These are phyloP conservation scores for Sebastes kiyomatsui DNA, from an alignment of 2,797 vertebrate genomes.

Conservation along the genomic window DNA sequence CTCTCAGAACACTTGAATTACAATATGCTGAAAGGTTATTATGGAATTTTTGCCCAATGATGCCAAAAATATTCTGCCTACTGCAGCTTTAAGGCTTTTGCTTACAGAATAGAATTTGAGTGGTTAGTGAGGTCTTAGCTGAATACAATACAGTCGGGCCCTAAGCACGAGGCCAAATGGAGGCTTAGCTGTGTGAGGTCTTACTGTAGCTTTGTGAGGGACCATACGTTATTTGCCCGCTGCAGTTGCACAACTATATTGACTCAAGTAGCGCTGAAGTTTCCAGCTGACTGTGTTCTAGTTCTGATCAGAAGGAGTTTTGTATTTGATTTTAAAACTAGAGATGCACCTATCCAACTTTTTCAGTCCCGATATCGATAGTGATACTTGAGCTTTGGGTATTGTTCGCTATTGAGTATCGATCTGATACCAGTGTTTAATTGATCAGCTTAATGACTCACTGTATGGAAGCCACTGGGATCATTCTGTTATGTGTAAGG, in stretches of 20 bases:
- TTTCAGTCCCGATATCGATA: too few species aligned
- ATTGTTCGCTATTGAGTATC: too few species aligned
- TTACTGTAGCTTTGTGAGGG: not conserved
- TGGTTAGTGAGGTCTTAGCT: not conserved
- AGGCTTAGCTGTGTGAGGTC: constrained; percentile 19
- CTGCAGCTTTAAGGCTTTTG: not conserved
- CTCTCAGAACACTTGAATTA: too few species aligned
- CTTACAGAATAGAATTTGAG: constrained; percentile 11
- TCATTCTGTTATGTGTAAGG: too few species aligned
- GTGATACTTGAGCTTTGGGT: too few species aligned
- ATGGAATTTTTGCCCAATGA: too few species aligned
- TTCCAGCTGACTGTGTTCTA: constrained; percentile 3
- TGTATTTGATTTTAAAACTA: not conserved
- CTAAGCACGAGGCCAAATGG: not conserved
- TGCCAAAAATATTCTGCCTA: too few species aligned
- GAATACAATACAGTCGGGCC: not conserved
- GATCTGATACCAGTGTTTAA: too few species aligned
- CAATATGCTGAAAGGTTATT: too few species aligned
- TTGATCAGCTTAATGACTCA: too few species aligned
- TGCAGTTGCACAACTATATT: not conserved
- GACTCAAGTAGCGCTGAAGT: not conserved
- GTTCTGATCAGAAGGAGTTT: constrained; percentile 11
- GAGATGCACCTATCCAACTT: too few species aligned
- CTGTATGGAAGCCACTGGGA: too few species aligned
- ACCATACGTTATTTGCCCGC: not conserved